Base-by-base conservation (phyloP, 2,797 vertebrate species). In the Tragopan temminckii region DNA sequence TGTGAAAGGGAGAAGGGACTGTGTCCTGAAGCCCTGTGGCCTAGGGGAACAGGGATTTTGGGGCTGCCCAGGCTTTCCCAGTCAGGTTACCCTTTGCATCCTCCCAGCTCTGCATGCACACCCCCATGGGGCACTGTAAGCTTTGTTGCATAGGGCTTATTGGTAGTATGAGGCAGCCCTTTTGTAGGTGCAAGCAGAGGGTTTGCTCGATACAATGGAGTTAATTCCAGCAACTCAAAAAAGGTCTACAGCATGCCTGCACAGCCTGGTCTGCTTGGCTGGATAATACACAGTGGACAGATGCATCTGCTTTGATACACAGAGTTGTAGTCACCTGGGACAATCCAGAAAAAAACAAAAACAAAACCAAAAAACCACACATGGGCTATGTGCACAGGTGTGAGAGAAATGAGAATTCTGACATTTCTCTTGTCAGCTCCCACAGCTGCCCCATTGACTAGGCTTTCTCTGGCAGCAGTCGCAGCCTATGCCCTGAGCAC, bases 221-320 rank as follows among this genome's bases (percentile, higher is more conserved):
- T n/a, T 59, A 62, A 33, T 59, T 68, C 59, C 43, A 77, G 25
- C 1, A 3, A 6, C 48, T 46, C 61, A 24, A 76, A 42, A 66
- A 9, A 66, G 25, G 48, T 20, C 55, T 76, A 50, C 40, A 67
- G 53, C 53, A 7, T 5, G 13, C 35, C 67, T 68, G 27, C 40
- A 61, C 38, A 33, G 57, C 6, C 45, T 48, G 55, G 0, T 8
- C 52, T 57, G 12, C 40, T 72, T 63, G 27, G 25, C 35, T 68
- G 85, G 52, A 1, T 38, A 13, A 29, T 7, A 46, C 7, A 0
- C 3, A 61, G n/a, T 0, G 0, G 33, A 42, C 27, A 53, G 18
- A 13, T 55, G 11, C 53, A 55, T 55, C 53, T n/a, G 53, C 16
- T 10, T 53, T 53, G 50, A 52, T 29, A 52, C 27, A 29, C 29